A percentile compares a stretch with the other conserved stretches of the same genome.
phyloP scores from a whole-genome alignment of 2,113 vertebrate genomes.

The Trinectes maculatus region DNA sequence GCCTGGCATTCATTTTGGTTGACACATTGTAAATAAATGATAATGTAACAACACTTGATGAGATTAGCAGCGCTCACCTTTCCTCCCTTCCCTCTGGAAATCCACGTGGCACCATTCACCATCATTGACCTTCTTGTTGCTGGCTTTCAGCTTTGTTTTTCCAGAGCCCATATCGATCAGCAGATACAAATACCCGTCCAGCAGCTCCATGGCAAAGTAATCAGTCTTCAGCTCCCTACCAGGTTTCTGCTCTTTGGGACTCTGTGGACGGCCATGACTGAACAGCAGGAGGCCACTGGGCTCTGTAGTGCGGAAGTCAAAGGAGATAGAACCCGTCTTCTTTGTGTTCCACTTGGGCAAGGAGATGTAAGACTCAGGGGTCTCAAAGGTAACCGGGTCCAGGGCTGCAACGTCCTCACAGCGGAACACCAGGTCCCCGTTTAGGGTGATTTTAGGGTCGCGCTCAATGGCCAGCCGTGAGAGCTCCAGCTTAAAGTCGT shows the following conservation, averaged over 20 bases:
- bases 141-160: slow-evolving; percentile 89
- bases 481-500: slow-evolving; percentile 94
- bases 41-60: background rate
- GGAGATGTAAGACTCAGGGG: slow-evolving; percentile 86
- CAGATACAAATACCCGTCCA: slow-evolving; percentile 91
- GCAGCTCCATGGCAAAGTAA: slow-evolving; percentile 92
- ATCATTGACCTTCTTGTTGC: slow-evolving; percentile 93
- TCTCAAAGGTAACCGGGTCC: slow-evolving; percentile 91
- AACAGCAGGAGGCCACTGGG: slow-evolving; percentile 91
- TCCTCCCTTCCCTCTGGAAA: slow-evolving; percentile 92
- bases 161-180: slow-evolving; percentile 95
- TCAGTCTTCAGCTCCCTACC: slow-evolving; percentile 84
- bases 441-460: slow-evolving; percentile 90
- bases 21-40: background rate
- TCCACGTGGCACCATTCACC: slow-evolving; percentile 96
- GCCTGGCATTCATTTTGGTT: no score
- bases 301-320: slow-evolving; percentile 93
- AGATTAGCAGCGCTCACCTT: slow-evolving; percentile 79
- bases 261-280: slow-evolving; percentile 85
- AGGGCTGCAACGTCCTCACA: slow-evolving; percentile 91
- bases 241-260: slow-evolving; percentile 79
- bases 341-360: slow-evolving; percentile 91
- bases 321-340: slow-evolving; percentile 91
- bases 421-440: slow-evolving; percentile 90
- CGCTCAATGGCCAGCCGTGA: slow-evolving; percentile 91